Base-by-base conservation (phyloP, 1,140 invertebrate genomes). In the Meloidogyne exigua region DNA sequence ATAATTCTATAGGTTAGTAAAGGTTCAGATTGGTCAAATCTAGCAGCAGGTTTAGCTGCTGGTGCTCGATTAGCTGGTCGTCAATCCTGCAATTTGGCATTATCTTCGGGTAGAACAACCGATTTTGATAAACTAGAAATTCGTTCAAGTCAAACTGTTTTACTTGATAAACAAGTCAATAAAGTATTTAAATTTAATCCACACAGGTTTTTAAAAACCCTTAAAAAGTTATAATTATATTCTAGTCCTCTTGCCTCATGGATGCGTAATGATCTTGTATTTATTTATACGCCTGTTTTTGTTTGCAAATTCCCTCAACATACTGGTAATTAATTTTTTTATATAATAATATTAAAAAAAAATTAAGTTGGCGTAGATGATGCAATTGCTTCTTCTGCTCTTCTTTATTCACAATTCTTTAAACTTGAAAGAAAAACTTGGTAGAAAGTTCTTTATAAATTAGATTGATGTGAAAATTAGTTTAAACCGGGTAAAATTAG, bases 211-310 rank as follows among this genome's bases (percentile, higher is more conserved):
- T 83, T 62, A 28, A 62, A 57, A 79, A 44, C 25, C 18, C n/a
- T 18, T 39, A 76, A 12, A 12, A 32, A 62, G 70, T 65, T 72
- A 28, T 68, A 32, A 73, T 80, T 39, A n/a, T 18, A 21, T 70
- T 65, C 72, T 76, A 85, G 85, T 26, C 88, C 89, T 21, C 84
- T 89, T 18, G 82, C 87, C 12, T 83, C 84, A 15, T 90, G 89
- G 88, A 81, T 87, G 74, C 81, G 82, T 39, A 83, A 86, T 68
- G 88, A 87, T 26, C 84, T 86, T 74, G 67, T 89, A 32, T 90
- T 90, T 84, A 87, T 87, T 39, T 88, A 89, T 72, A 90, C 89
- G 78, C 89, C 89, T 11, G 89, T 89, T 15, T 81, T 90, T 67
- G 89, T 90, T 13, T 90, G 89, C 80, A 89, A 88, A 80, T 80